Evolutionary conservation across 2,797 vertebrate species (phyloP), one percentile per base, ranked within the genome.

Genomic region (Rhinogobio ventralis): DNA sequence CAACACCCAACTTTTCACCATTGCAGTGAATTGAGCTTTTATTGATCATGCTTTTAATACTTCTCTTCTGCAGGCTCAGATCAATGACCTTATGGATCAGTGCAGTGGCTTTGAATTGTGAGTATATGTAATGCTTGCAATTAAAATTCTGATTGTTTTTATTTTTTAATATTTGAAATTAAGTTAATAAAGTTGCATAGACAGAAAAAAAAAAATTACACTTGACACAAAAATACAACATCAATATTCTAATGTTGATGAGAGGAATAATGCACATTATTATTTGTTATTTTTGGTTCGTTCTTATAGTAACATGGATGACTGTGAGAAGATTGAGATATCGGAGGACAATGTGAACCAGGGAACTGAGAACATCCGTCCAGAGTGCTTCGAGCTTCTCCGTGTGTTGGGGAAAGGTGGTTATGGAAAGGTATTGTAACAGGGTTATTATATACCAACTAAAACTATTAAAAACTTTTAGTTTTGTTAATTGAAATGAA

Each of bases 321-420:
- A 98, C 95, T 99, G 98, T 91, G 98, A 99, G 87, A 99, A 99
- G 92, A 98, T 99, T 81, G 98, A 99, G 94, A 99, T 99, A 89
- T 99, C 98, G 0, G 98, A 99, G 94, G 97, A 97, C 91, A 98
- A 96, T 78, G 98, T 99, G 91, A 99, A 99, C 91, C 96, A 96
- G 95, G 98, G 98, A 90, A 96, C 98, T 5, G 98, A 99, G 93
- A 98, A 96, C 94, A 99, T 99, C 91, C 93, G 97, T 57, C 98
- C 98, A 0, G 98, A 99, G 91, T 99, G 98, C 92, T 99, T 99
- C 89, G 97, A 99, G 93, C 93, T 99, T 74, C 95, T 99, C 53
- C 96, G 97, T 2, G 98, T 99, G 57, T 94, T 99, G 90, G 98
- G 98, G 87, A 99, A 99, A 94, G 98, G 98, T 25, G 98, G 98